These are phyloP conservation scores for Heliconius congener DNA, from an alignment of 1,140 invertebrate species.

Conservation along the genomic window DNA sequence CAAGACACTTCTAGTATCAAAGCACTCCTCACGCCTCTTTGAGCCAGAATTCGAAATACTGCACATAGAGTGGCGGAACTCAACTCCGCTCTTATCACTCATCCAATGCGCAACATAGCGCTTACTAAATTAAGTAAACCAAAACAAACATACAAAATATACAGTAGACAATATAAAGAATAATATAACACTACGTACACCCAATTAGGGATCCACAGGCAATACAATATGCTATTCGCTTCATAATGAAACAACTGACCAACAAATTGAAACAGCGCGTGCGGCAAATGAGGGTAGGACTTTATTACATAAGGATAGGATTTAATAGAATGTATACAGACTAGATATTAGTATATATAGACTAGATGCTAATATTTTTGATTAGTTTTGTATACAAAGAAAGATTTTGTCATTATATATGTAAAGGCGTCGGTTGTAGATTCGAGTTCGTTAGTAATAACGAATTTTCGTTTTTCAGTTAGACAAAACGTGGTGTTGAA, in stretches of 20 bases:
- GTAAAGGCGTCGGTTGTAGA: too few relatives aligned
- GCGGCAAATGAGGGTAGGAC: constrained; percentile 20
- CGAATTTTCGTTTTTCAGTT: too few relatives aligned
- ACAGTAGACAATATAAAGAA: neutral
- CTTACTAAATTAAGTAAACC: neutral
- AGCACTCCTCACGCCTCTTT: too few relatives aligned
- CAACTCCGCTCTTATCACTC: too few relatives aligned
- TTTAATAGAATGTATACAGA: constrained; percentile 1
- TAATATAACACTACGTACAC: neutral
- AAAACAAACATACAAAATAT: neutral
- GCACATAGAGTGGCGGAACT: too few relatives aligned
- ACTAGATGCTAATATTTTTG: neutral
- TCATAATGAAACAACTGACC: constrained; percentile 29
- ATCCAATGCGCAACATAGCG: too few relatives aligned
- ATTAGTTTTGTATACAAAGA: neutral
- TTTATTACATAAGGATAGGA: constrained; percentile 15
- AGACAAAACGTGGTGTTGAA: too few relatives aligned
- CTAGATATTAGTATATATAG: neutral
- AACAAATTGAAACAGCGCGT: constrained; percentile 18
- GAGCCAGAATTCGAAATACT: too few relatives aligned
- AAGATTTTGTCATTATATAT: too few relatives aligned
- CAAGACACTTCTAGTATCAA: too few relatives aligned
- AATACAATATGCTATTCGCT: constrained; percentile 22
- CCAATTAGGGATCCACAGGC: constrained; percentile 19
- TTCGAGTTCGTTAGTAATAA: too few relatives aligned